phyloP scores from a whole-genome alignment of 1,140 invertebrate species.

The Radopholus similis region DNA sequence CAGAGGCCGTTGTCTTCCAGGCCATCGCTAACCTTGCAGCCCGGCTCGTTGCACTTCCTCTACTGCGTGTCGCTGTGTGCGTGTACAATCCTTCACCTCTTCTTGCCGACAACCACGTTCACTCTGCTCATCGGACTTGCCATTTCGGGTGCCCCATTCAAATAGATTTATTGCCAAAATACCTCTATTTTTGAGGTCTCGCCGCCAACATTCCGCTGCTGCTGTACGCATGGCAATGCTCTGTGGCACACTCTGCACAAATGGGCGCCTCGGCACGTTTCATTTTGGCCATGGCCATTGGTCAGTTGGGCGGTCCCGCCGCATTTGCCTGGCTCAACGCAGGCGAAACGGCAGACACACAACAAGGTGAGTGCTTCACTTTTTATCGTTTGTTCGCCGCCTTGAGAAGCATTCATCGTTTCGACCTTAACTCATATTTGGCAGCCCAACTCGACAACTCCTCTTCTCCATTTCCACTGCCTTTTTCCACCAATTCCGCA shows the following conservation, averaged over 20 bases:
- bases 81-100: not conserved
- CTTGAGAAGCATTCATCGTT: too few relatives aligned
- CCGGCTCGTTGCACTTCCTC: constrained; percentile 1
- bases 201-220: constrained; percentile 5
- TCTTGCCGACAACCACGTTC: not conserved
- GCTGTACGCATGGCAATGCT: constrained; percentile 5
- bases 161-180: not conserved
- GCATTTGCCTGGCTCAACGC: too few relatives aligned
- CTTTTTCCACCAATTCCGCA: not conserved
- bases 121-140: not conserved
- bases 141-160: not conserved
- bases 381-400: too few relatives aligned
- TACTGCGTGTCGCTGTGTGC: constrained; percentile 1
- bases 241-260: not conserved
- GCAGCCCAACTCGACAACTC: too few relatives aligned
- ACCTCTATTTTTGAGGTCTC: not conserved
- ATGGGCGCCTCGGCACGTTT: constrained; percentile 12
- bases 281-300: constrained; percentile 5
- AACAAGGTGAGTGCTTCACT: too few relatives aligned
- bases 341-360: too few relatives aligned
- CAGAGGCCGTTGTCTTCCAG: too few relatives aligned
- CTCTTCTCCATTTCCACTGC: not conserved
- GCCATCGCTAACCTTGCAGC: not conserved
- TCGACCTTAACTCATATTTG: too few relatives aligned
- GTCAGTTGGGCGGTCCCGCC: not conserved